Base-by-base conservation (phyloP, 1,140 invertebrate genomes). In the Muscidifurax raptorellus region DNA sequence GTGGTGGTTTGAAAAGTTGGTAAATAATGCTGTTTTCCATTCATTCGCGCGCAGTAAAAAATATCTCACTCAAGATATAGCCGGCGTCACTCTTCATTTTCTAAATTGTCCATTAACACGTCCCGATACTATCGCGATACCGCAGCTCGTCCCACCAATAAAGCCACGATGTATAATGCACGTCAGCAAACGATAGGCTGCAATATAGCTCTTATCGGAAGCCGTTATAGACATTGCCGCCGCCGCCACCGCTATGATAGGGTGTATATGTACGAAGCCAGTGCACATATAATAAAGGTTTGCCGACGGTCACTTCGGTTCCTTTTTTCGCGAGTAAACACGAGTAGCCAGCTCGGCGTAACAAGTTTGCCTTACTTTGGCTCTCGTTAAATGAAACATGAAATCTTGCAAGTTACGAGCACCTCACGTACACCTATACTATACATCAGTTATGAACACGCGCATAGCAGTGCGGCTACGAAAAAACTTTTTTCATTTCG, bases 401-500 rank as follows among this genome's bases (percentile, higher is more conserved):
- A 12, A 28, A 30, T 69, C 66, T 18, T 69, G 15, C 15, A 4
- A 47, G 44, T 47, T 47, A 47, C 15, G 64, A n/a, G 1, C 64
- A 18, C n/a, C 22, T 25, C n/a, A 0, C n/a, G n/a, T 32, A 66
- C 10, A n/a, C n/a, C 22, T 66, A 18, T 25, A 66, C 64, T 1
- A 66, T 9, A n/a, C n/a, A n/a, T n/a, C n/a, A n/a, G n/a, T n/a
- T n/a, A n/a, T n/a, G n/a, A n/a, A n/a, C n/a, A n/a, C n/a, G n/a
- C n/a, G n/a, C n/a, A n/a, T n/a, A n/a, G n/a, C n/a, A n/a, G n/a
- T n/a, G 36, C 9, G 0, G 64, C 44, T 18, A 18, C 44, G 64
- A 66, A 66, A 66, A 66, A 66, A 66, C 64, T 66, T 66, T 66
- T 66, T 66, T 66, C 64, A 66, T 66, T 25, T 66, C 25, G 18